Conservation (phyloP, 2,113 vertebrate species). For the Lophura nycthemera region DNA sequence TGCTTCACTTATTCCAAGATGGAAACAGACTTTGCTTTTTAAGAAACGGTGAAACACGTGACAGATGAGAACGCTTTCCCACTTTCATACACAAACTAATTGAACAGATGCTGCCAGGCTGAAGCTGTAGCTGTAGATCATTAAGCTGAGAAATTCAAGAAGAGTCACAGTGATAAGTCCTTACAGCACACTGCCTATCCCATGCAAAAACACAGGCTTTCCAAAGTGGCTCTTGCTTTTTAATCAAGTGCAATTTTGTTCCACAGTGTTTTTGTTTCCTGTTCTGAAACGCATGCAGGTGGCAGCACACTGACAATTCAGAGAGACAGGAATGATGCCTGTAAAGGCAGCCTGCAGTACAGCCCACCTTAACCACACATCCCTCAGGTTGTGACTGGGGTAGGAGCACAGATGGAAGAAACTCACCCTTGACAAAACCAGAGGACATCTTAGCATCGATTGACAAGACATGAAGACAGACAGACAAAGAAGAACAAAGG, state of each 20-base stretch:
- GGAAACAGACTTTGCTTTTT: background rate
- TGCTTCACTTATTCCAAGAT: background rate
- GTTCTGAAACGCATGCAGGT: background rate
- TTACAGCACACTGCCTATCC: background rate
- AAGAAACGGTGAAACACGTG: background rate
- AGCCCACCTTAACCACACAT: background rate
- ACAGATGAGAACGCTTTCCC: background rate
- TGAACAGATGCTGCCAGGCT: background rate
- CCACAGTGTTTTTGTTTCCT: background rate
- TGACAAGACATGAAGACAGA: background rate
- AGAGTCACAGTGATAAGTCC: background rate
- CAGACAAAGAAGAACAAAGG: background rate
- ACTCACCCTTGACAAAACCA: background rate
- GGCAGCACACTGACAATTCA: background rate
- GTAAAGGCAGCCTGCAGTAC: background rate
- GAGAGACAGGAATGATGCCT: background rate
- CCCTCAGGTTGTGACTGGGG: background rate
- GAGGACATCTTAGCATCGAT: background rate
- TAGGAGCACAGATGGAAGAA: background rate
- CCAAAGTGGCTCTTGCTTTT: background rate
- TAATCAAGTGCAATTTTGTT: background rate
- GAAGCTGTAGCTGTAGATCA: fast-evolving
- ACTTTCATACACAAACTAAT: background rate
- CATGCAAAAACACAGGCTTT: background rate
- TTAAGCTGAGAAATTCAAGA: background rate